Percentiles rank a stretch among this genome's conserved stretches.
phyloP scores from a whole-genome alignment of 2,888 invertebrate genomes.

The Aspidiotus rigidus region DNA sequence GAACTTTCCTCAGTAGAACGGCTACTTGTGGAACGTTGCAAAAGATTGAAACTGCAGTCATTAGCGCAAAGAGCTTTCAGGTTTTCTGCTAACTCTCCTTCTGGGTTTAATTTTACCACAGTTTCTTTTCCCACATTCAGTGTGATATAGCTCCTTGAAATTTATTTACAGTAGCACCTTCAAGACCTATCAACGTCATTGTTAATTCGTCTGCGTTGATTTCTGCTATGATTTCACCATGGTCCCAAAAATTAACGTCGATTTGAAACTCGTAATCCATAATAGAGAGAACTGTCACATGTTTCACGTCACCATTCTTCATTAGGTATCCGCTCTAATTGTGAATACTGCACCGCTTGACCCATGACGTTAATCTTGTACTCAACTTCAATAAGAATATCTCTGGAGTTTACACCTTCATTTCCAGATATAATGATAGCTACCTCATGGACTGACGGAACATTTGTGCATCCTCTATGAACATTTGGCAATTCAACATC shows the following conservation, averaged over 20 bases:
- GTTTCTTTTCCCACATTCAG: slow-evolving; percentile 3
- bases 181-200: not conserved
- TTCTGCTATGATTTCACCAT: not conserved
- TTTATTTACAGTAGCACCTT: not conserved
- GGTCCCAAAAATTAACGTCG: slow-evolving; percentile 3
- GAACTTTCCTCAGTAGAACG: not conserved
- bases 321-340: slow-evolving; percentile 6
- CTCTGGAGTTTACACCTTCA: not conserved
- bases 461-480: not conserved
- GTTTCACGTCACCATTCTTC: slow-evolving; percentile 5
- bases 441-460: not conserved
- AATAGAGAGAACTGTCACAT: not conserved
- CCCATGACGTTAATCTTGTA: slow-evolving; percentile 2
- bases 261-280: not conserved
- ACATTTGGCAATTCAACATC: not conserved
- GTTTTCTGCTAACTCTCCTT: not conserved
- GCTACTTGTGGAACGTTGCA: not conserved
- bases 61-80: slow-evolving; percentile 3
- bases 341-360: not conserved
- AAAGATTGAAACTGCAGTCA: slow-evolving; percentile 1
- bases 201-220: not conserved
- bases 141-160: slow-evolving; percentile 12
- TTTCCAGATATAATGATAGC: not conserved
- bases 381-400: not conserved
- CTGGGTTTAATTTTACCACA: slow-evolving; percentile 4